Base-by-base conservation (phyloP, 2,888 invertebrate species). In the Cheiracanthium punctorium region DNA sequence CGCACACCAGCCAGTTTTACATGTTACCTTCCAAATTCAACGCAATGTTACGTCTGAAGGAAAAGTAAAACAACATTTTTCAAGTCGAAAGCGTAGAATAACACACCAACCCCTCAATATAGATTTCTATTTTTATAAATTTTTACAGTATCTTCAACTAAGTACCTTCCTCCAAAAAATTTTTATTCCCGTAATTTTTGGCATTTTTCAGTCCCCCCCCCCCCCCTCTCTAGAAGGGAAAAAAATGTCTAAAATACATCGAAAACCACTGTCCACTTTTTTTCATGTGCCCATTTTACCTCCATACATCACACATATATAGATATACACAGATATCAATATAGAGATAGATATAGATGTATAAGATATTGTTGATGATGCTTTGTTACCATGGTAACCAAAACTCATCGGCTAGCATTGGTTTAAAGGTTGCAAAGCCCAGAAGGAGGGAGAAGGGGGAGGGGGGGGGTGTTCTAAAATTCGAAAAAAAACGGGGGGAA, bases 391-490 rank as follows among this genome's bases (percentile, higher is more conserved):
- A 80, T 86, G 75, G 80, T 67, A 37, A 86, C 85, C 48, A 65
- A 71, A 71, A 80, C 69, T 86, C 85, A 80, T 86, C 80, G 80
- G 75, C 80, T 75, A 86, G 74, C 85, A 86, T 86, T 86, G 85
- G 85, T 77, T 82, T 82, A 77, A 82, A 82, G 77, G 72, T 80
- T 86, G 80, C 80, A 65, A 80, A 80, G 75, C 75, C 85, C 75
- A 41, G 30, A 65, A 79, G 72, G 65, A 33, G 71, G 75, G 43
- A 71, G 80, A 80, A 64, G 80, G 32, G 71, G 32, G 29, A 37
- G 43, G 76, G 67, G 69, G 76, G 64, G 65, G 64, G 30, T 64
- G 37, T 77, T 65, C 72, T 71, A 52, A 73, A 80, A 72, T 72
- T 80, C 48, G 77, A 69, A 24, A 32, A n/a, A 24, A n/a, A 28